These are phyloP conservation scores for Lepisosteus osseus DNA, from an alignment of 2,113 vertebrate species.

Conservation along the genomic window DNA sequence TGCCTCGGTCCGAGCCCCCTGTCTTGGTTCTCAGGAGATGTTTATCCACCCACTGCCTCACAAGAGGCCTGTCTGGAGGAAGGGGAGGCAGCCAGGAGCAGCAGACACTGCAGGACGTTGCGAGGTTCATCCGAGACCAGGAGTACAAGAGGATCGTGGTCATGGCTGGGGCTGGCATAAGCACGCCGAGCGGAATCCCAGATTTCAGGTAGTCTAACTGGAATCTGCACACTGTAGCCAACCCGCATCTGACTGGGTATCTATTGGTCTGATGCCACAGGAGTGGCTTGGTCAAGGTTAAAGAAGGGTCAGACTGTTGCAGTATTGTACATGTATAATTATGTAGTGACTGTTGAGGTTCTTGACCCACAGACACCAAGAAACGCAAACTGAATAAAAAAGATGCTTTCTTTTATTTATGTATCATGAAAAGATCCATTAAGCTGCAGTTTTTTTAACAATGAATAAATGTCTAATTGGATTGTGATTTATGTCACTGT, in stretches of 20 bases:
- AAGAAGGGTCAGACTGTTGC: too few relatives aligned
- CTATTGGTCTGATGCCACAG: not conserved
- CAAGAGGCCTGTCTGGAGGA: conserved; percentile 41
- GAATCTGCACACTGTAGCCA: not conserved
- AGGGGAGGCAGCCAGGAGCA: conserved; percentile 23
- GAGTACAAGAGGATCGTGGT: conserved; percentile 72
- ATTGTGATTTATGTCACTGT: too few relatives aligned
- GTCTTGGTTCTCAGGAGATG: conserved; percentile 1
- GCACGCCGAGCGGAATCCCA: conserved; percentile 89
- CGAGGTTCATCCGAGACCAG: conserved; percentile 53
- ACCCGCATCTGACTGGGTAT: too few relatives aligned
- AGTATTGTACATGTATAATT: too few relatives aligned
- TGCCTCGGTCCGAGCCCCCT: not conserved
- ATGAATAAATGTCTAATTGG: too few relatives aligned
- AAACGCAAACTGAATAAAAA: too few relatives aligned
- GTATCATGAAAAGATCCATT: too few relatives aligned
- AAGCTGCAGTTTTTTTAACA: too few relatives aligned
- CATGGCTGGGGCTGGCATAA: conserved; percentile 92
- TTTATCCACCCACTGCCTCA: conserved; percentile 25
- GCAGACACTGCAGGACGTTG: conserved; percentile 70
- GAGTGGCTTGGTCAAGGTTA: too few relatives aligned
- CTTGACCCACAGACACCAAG: too few relatives aligned
- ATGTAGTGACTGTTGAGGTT: too few relatives aligned
- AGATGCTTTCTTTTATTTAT: too few relatives aligned
- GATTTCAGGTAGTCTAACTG: conserved; percentile 79